Percentiles rank a stretch among this genome's conserved stretches.
Evolutionary conservation across 2,888 invertebrate species (phyloP).

Genomic region (Leptogaster cylindrica): DNA sequence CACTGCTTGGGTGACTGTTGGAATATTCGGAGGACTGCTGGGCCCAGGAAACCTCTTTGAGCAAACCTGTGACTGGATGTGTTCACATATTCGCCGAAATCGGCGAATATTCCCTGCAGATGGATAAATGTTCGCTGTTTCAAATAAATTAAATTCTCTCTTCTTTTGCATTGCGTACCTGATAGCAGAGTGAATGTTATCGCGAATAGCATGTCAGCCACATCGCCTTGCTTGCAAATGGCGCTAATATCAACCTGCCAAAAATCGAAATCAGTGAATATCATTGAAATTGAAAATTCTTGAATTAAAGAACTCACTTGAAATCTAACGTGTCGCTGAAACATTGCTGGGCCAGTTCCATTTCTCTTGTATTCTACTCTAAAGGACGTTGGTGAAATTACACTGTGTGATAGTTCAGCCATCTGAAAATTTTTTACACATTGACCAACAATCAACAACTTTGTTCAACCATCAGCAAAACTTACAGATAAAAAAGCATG

Average conservation of each 20-base stretch:
- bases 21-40: constrained; percentile 60
- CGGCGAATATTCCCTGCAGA: constrained; percentile 86
- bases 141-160: constrained; percentile 26
- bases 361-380: constrained; percentile 96
- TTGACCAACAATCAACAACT: constrained; percentile 8
- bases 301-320: constrained; percentile 65
- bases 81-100: constrained; percentile 94
- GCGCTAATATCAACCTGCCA: constrained; percentile 89
- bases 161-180: constrained; percentile 65
- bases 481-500: constrained; percentile 97
- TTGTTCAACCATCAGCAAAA: too few relatives aligned
- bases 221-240: constrained; percentile 75
- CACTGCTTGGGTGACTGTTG: constrained; percentile 62
- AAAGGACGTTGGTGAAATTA: constrained; percentile 97
- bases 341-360: constrained; percentile 93
- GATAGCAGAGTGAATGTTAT: constrained; percentile 93
- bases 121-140: too few relatives aligned
- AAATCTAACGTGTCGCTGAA: constrained; percentile 94
- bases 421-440: constrained; percentile 67
- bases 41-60: constrained; percentile 63
- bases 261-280: neutral
- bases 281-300: neutral
- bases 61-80: constrained; percentile 87
- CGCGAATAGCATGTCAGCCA: constrained; percentile 80
- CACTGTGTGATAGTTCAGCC: constrained; percentile 95